Conservation (phyloP, 2,113 vertebrate species). For the Tachuris rubrigastra region DNA sequence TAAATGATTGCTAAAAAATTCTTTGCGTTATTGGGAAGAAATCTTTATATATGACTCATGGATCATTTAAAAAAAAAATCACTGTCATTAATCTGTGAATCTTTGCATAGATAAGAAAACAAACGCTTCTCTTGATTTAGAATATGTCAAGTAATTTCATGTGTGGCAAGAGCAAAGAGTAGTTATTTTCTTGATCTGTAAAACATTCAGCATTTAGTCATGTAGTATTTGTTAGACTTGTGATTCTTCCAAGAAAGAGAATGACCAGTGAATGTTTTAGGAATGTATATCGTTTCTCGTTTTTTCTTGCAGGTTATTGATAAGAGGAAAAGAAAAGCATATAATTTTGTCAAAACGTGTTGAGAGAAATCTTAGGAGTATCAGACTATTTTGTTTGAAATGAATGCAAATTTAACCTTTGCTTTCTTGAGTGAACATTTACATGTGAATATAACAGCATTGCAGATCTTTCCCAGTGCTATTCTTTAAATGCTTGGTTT, state of each 20-base stretch:
- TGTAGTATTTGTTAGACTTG: neutral
- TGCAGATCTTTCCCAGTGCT: neutral
- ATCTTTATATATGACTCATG: neutral
- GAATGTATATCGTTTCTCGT: neutral
- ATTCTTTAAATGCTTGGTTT: neutral
- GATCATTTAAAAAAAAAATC: neutral
- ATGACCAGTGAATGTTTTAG: neutral
- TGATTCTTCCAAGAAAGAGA: neutral
- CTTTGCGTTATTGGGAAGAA: neutral
- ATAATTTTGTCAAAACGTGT: neutral
- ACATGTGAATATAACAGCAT: neutral
- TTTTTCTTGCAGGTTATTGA: neutral
- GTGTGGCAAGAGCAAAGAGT: neutral
- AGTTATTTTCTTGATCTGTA: neutral
- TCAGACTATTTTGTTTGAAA: neutral
- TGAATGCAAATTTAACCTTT: neutral
- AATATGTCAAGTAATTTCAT: neutral
- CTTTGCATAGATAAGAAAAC: neutral
- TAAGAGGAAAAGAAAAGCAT: neutral
- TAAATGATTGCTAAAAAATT: neutral
- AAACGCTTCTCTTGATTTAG: neutral
- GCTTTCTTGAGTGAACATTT: neutral
- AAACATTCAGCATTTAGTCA: neutral
- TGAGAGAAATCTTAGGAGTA: neutral
- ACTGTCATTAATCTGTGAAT: neutral